Base-by-base conservation (phyloP, 2,797 vertebrate species). In the Neosilurus hyrtlii region DNA sequence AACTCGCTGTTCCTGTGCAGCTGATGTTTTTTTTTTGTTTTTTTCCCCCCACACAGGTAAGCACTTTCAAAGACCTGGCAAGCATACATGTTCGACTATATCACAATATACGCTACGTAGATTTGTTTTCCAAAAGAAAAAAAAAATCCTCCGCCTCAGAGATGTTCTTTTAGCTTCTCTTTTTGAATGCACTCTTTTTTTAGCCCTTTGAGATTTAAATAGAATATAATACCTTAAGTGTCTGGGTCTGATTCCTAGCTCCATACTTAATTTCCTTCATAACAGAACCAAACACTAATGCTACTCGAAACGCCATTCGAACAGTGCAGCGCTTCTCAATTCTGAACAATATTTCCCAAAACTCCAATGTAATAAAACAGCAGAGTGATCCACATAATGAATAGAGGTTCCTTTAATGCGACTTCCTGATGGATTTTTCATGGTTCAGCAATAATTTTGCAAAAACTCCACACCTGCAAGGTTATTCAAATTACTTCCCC, bases 241-340 rank as follows among this genome's bases (percentile, higher is more conserved):
- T 43, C 66, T 82, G 74, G 54, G 86, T 82, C 86, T 79, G 82
- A 86, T 86, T 87, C 82, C 78, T 79, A 79, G 78, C 86, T 84
- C 82, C 78, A 84, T 83, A 86, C 73, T 87, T 88, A 68, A 85
- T 88, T 87, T 84, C 81, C 81, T 80, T 76, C 61, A 86, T 82
- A 87, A 77, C 81, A 82, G 70, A 87, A 84, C 80, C 73, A 61
- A 84, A 81, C 65, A 81, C 82, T 82, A 43, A 43, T 43, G 43
- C 43, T 4, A 43, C 43, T 43, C 43, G 85, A 71, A 79, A 68
- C 74, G 1, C 37, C 62, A 76, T 62, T 80, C 82, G 74, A 63
- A 35, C 62, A 49, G 75, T 22, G 7, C 61, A n/a, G 54, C 52
- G 66, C 79, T 83, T 81, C 80, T 82, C 73, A 81, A 79, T 83